Percentiles rank a stretch among this genome's conserved stretches.
Conservation (phyloP, 2,113 vertebrate genomes). For the Halcyon senegalensis region DNA sequence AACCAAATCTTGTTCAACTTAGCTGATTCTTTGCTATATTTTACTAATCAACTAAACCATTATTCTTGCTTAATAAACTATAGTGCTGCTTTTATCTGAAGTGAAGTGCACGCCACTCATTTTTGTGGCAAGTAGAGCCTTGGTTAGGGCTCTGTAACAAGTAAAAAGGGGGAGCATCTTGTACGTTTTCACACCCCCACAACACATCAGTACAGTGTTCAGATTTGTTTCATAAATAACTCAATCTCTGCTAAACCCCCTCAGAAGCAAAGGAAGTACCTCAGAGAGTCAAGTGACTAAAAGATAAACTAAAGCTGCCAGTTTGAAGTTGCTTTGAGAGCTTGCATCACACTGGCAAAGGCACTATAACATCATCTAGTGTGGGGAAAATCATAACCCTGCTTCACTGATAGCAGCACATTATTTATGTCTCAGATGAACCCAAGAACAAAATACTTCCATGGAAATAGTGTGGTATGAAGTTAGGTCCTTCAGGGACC, state of each 20-base stretch:
- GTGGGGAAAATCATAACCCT: background rate
- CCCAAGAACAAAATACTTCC: background rate
- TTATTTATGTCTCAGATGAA: background rate
- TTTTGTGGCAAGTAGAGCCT: too few species aligned
- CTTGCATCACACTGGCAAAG: background rate
- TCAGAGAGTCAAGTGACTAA: background rate
- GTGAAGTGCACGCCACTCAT: too few species aligned
- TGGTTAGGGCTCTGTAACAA: too few species aligned
- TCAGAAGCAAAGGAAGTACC: background rate
- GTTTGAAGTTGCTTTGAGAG: background rate
- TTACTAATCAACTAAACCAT: too few species aligned
- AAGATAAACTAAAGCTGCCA: background rate
- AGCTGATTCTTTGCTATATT: too few species aligned
- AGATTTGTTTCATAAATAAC: background rate
- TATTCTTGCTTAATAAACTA: too few species aligned
- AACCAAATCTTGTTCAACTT: too few species aligned
- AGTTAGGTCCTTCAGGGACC: background rate
- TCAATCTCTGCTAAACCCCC: rapidly evolving
- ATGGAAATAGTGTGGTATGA: background rate
- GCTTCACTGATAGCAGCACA: background rate
- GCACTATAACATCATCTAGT: background rate
- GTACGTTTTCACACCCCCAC: too few species aligned
- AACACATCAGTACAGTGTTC: background rate
- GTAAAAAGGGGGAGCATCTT: too few species aligned
- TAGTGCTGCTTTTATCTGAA: too few species aligned